Conservation (phyloP, 2,113 vertebrate species). For the Eudorcas thomsonii region DNA sequence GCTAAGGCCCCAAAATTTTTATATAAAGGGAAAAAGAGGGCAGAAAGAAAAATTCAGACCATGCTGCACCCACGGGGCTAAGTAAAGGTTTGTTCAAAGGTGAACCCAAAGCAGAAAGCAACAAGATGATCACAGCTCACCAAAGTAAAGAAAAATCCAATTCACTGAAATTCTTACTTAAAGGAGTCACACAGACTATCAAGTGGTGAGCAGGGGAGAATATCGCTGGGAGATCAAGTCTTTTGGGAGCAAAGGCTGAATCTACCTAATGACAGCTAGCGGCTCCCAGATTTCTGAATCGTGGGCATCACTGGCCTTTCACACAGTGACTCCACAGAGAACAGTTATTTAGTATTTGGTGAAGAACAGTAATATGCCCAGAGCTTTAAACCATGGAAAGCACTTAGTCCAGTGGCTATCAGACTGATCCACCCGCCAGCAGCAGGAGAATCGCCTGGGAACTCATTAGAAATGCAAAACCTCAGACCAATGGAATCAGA, state of each 20-base stretch:
- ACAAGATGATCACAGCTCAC: not conserved
- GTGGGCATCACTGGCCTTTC: not conserved
- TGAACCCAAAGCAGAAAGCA: not conserved
- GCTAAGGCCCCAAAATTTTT: not conserved
- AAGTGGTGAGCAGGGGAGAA: not conserved
- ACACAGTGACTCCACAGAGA: fast-evolving
- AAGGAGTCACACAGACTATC: not conserved
- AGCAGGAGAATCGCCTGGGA: not conserved
- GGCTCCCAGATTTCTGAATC: not conserved
- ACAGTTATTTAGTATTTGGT: not conserved
- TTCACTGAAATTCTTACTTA: not conserved
- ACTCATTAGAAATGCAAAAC: not conserved
- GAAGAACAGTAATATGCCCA: not conserved
- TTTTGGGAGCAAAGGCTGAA: not conserved
- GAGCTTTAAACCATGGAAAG: not conserved
- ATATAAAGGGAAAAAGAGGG: not conserved
- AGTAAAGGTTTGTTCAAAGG: not conserved
- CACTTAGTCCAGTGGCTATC: not conserved
- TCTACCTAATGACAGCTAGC: not conserved
- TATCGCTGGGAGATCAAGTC: not conserved
- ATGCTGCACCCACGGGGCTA: not conserved
- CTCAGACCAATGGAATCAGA: not conserved
- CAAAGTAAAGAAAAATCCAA: not conserved
- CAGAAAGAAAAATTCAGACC: not conserved
- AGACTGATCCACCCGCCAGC: not conserved